Evolutionary conservation across 1,140 invertebrate genomes (phyloP), one percentile per base, ranked within the genome.

Genomic region (Bombus confusus): DNA sequence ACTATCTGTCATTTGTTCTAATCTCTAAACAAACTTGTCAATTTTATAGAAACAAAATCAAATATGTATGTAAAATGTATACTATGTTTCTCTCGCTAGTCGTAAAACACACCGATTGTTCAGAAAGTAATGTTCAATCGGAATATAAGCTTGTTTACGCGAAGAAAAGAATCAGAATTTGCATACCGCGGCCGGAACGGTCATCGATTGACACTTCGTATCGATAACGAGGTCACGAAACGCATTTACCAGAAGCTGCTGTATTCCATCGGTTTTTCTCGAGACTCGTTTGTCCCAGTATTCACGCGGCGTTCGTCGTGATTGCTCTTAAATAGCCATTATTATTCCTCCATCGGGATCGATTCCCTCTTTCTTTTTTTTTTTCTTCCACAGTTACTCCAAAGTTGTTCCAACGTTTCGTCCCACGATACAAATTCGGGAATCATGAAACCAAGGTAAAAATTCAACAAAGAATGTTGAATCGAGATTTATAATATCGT

Each of bases 191-290:
- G 22, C 22, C 12, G 22, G 52, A 39, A 25, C 83, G 57, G 76
- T 72, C 77, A 80, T 80, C 83, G 83, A 72, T 85, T 85, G 68
- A 85, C 83, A 80, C 68, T 77, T 43, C 68, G 68, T 72, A 71
- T 52, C 76, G 77, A 85, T 85, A 85, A 72, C 52, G 83, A 85
- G 83, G 83, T 85, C 83, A 85, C 57, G 68, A 59, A 73, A 80
- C 77, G n/a, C 68, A 28, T 69, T 83, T 39, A 57, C 62, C 22
- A 72, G 76, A 80, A n/a, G 52, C 77, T 62, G 5, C 28, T 77
- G 57, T 57, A 31, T 79, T 62, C 37, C 76, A 80, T 85, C 66
- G 80, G 68, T 64, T 80, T 85, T 43, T 71, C 77, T 80, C 66
- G 68, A 9, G 22, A 25, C 52, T 34, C 13, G 34, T 52, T 72